Percentiles rank a stretch among this genome's conserved stretches.
These are phyloP conservation scores for Phengaris arion DNA, from an alignment of 2,888 invertebrate genomes.

Conservation along the genomic window DNA sequence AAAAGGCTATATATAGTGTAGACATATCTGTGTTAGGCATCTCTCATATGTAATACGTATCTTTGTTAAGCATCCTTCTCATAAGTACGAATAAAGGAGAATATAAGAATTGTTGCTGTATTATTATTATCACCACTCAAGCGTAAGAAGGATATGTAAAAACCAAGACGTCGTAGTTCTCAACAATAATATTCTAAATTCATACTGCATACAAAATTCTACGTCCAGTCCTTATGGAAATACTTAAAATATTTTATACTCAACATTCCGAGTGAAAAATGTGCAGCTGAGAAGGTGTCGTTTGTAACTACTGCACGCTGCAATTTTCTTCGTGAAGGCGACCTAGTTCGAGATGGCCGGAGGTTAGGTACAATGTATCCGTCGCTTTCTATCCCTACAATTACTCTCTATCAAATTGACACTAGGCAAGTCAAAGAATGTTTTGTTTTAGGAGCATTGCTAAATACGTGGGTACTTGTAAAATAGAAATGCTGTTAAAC, in stretches of 20 bases:
- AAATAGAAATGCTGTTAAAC: too few relatives aligned
- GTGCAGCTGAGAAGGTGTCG: background rate
- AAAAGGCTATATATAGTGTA: too few relatives aligned
- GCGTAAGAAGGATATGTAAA: too few relatives aligned
- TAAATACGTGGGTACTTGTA: too few relatives aligned
- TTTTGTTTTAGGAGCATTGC: background rate
- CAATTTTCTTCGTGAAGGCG: conserved; percentile 1
- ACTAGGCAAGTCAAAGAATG: background rate
- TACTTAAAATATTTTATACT: background rate
- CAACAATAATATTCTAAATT: too few relatives aligned
- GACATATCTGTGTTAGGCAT: too few relatives aligned
- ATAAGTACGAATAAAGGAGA: too few relatives aligned
- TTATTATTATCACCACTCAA: too few relatives aligned
- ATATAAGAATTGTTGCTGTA: too few relatives aligned
- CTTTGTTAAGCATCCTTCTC: too few relatives aligned
- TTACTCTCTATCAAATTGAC: background rate
- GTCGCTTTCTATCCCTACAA: background rate
- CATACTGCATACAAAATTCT: background rate
- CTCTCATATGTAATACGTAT: too few relatives aligned
- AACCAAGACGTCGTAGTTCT: too few relatives aligned
- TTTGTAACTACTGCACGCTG: background rate
- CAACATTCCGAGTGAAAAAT: conserved; percentile 5
- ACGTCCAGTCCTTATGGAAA: background rate
- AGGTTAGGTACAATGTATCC: conserved; percentile 2
- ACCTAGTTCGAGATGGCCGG: conserved; percentile 14